phyloP scores from a whole-genome alignment of 2,888 invertebrate species.

The Omphaloscelis lunosa region DNA sequence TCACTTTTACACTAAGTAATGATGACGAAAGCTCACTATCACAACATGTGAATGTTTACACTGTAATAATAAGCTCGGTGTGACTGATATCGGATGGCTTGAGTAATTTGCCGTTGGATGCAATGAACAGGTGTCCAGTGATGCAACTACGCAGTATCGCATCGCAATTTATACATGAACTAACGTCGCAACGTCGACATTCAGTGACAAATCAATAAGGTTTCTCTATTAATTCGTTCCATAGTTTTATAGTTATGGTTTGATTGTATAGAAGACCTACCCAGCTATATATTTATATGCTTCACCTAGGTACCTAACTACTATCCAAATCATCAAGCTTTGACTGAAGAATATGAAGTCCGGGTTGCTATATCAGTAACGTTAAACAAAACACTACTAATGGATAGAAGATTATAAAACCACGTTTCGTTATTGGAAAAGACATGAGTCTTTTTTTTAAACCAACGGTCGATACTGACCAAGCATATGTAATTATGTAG shows the following conservation, averaged over 20 bases:
- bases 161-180: constrained; percentile 17
- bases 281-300: no score
- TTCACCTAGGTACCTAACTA: background rate
- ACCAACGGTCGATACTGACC: background rate
- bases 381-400: constrained; percentile 4
- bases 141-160: constrained; percentile 14
- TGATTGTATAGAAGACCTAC: background rate
- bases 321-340: background rate
- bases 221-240: constrained; percentile 10
- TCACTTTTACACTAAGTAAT: background rate
- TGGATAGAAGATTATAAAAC: background rate
- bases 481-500: no score
- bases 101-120: constrained; percentile 26
- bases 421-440: constrained; percentile 2
- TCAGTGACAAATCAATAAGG: constrained; percentile 19
- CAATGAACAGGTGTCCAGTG: constrained; percentile 40
- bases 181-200: background rate
- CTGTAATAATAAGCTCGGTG: constrained; percentile 15
- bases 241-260: background rate
- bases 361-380: background rate
- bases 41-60: background rate
- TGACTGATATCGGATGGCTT: constrained; percentile 28
- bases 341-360: background rate
- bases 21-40: constrained; percentile 4
- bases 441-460: background rate